These are phyloP conservation scores for Panulirus ornatus DNA, from an alignment of 1,140 invertebrate species.

Conservation along the genomic window DNA sequence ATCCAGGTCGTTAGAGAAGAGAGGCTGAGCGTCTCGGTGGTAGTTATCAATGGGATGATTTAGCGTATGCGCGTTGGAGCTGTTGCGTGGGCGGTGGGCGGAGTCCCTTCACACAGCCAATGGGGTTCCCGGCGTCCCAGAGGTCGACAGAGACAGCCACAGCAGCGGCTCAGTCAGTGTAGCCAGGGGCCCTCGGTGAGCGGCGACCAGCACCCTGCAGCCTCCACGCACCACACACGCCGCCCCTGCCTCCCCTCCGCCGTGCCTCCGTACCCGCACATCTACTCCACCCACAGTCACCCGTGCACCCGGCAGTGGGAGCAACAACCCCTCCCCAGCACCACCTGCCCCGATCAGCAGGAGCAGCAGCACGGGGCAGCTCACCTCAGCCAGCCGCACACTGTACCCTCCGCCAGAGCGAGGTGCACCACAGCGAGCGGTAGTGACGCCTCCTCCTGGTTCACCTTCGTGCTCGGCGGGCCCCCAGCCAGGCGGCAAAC, in stretches of 20 bases:
- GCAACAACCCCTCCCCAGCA: neutral
- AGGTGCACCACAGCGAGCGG: neutral
- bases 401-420: neutral
- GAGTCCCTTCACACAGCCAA: conserved; percentile 11
- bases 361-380: conserved; percentile 1
- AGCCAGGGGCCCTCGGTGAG: conserved; percentile 52
- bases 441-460: neutral
- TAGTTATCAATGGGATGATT: conserved; percentile 1
- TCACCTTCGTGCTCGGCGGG: conserved; percentile 4
- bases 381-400: neutral
- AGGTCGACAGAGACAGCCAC: neutral
- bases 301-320: neutral
- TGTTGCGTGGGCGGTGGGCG: conserved; percentile 44
- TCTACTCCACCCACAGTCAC: neutral
- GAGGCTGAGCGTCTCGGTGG: neutral
- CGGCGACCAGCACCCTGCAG: conserved; percentile 29
- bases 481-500: neutral
- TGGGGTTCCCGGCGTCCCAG: neutral
- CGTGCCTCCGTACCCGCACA: conserved; percentile 2
- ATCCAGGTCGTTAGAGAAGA: too few relatives aligned
- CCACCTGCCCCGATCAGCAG: neutral
- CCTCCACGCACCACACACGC: conserved; percentile 6
- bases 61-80: neutral
- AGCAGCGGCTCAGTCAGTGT: conserved; percentile 47
- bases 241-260: neutral